Evolutionary conservation across 2,797 vertebrate genomes (phyloP).

Genomic region (Mormyrus hasselquistii): DNA sequence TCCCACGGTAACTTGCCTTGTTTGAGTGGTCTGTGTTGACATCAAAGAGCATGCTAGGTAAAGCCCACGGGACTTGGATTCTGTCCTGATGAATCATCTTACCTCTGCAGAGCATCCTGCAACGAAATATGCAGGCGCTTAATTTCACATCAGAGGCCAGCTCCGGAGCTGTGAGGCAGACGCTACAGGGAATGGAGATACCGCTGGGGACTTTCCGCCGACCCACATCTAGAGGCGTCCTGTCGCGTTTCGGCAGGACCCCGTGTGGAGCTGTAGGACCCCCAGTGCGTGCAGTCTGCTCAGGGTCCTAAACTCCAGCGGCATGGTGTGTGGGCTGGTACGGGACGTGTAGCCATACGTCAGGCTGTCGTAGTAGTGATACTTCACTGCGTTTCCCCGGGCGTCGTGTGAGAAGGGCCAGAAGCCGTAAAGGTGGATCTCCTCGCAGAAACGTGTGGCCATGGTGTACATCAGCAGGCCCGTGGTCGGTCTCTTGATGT

Average conservation of each 20-base stretch:
- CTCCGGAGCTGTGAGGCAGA: neutral
- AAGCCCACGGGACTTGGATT: neutral
- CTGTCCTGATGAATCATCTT: neutral
- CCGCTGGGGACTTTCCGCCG: neutral
- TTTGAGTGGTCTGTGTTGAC: neutral
- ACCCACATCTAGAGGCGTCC: neutral
- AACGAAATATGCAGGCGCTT: neutral
- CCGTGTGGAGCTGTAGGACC: constrained; percentile 86
- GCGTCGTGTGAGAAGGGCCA: constrained; percentile 84
- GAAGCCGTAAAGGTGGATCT: constrained; percentile 94
- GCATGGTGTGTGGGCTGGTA: constrained; percentile 92
- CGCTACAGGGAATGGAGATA: neutral
- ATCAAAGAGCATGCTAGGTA: neutral
- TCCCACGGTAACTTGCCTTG: neutral
- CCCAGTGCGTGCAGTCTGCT: constrained; percentile 82
- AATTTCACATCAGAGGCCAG: neutral
- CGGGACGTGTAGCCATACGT: constrained; percentile 90
- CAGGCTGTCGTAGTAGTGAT: constrained; percentile 92
- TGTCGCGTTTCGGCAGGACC: constrained; percentile 53
- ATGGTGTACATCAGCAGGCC: constrained; percentile 96
- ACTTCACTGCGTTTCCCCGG: constrained; percentile 80
- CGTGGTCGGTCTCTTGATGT: constrained; percentile 93
- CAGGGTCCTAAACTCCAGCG: constrained; percentile 91
- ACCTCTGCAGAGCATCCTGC: neutral
- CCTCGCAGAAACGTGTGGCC: constrained; percentile 94